These are phyloP conservation scores for Dendrolimus houi DNA, from an alignment of 2,888 invertebrate genomes.

Conservation along the genomic window DNA sequence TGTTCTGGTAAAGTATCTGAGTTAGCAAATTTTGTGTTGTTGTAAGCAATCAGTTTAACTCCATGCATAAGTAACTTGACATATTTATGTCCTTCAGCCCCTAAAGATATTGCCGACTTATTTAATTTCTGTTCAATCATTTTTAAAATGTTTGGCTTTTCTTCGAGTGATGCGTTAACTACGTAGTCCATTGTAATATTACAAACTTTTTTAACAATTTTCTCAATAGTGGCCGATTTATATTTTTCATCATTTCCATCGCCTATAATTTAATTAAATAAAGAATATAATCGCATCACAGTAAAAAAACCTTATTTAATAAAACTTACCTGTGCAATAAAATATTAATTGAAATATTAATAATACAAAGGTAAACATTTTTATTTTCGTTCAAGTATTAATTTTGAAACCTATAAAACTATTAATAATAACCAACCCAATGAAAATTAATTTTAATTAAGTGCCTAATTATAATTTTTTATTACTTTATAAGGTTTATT, in stretches of 20 bases:
- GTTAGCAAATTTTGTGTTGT: constrained; percentile 3
- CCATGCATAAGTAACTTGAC: constrained; percentile 42
- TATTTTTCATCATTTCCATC: neutral
- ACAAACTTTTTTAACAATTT: constrained; percentile 30
- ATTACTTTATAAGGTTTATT: no score
- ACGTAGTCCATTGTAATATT: constrained; percentile 24
- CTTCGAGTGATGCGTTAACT: constrained; percentile 14
- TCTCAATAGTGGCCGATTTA: constrained; percentile 19
- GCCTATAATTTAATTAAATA: neutral
- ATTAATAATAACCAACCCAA: no score
- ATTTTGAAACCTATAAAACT: no score
- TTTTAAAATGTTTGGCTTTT: constrained; percentile 18
- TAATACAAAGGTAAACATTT: no score
- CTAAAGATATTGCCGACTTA: constrained; percentile 25
- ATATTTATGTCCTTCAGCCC: constrained; percentile 30
- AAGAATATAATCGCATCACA: neutral
- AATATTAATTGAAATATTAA: no score
- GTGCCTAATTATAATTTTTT: no score
- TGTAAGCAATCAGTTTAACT: constrained; percentile 25
- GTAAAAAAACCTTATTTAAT: no score
- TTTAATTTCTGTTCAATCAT: constrained; percentile 31
- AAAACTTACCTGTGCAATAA: no score
- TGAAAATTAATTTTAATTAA: no score
- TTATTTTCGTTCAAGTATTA: no score
- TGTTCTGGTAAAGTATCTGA: neutral